Evolutionary conservation across 2,888 invertebrate genomes (phyloP), one percentile per base, ranked within the genome.

Genomic region (Charanyca ferruginea): DNA sequence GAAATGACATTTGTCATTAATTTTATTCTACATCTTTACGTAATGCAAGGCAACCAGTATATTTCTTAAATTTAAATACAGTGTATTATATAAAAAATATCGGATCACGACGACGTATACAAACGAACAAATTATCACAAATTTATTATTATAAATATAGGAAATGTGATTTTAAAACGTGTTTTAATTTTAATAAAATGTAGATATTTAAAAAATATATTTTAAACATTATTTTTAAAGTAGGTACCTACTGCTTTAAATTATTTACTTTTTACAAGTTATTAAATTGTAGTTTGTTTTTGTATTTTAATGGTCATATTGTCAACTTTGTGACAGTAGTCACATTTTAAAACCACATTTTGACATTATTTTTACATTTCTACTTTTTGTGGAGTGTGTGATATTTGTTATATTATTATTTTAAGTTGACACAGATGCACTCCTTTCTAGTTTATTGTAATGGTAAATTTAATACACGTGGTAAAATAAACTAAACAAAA

Each of bases 21-120:
- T 64, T 79, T 66, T 55, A 73, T 59, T 69, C 80, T 82, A 82
- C 41, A 42, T 79, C 73, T 81, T 90, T 90, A 95, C 95, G 95
- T 95, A 93, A 90, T 83, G 90, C 87, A 94, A 95, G 95, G 94
- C 94, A 92, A 95, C 95, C 95, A 87, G 77, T 72, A 77, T 66
- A 76, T 80, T 78, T 83, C 79, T 82, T 83, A 85, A 78, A 84
- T 60, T 86, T 32, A 28, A 28, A 9, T 28, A 32, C 73, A 81
- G 20, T 57, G 75, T 83, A 70, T 76, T 68, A 35, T 57, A 76
- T 67, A 73, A 67, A 72, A 73, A 79, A 58, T 68, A 65, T 79
- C 74, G 64, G 59, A 73, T 74, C 55, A 78, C 89, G 90, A 78
- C 89, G 90, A 93, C 90, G 89, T 90, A 89, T 83, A 87, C 73